phyloP scores from a whole-genome alignment of 1,140 invertebrate species.

The Calephelis virginiensis region DNA sequence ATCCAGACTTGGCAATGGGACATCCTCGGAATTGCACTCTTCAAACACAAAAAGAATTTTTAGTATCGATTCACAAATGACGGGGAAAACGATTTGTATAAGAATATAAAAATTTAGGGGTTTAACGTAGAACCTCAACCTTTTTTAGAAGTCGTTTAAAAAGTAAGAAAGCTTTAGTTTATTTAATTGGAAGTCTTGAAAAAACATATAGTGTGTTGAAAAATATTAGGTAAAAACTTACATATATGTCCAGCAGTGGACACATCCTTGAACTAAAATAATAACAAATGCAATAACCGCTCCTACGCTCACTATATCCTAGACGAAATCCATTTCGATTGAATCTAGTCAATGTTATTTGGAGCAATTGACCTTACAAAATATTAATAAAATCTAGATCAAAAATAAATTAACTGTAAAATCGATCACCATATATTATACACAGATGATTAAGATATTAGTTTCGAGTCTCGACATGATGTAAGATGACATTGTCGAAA shows the following conservation, averaged over 20 bases:
- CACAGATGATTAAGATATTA: constrained; percentile 12
- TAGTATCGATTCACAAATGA: too few relatives aligned
- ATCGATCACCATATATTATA: constrained; percentile 16
- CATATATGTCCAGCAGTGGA: background rate
- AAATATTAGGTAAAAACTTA: too few relatives aligned
- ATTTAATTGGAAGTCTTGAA: too few relatives aligned
- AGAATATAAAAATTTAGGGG: too few relatives aligned
- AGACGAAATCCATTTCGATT: background rate
- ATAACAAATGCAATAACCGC: background rate
- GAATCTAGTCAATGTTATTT: constrained; percentile 5
- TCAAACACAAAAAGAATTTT: too few relatives aligned
- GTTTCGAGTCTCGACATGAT: constrained; percentile 1
- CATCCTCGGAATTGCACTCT: too few relatives aligned
- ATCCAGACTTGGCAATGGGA: too few relatives aligned
- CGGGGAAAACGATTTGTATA: too few relatives aligned
- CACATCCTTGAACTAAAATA: constrained; percentile 1
- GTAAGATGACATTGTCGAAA: constrained; percentile 15
- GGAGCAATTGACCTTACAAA: constrained; percentile 8
- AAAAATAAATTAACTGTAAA: constrained; percentile 7
- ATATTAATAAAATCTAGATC: constrained; percentile 18
- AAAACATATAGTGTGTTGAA: too few relatives aligned
- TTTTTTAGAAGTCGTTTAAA: too few relatives aligned
- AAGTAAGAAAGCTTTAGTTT: too few relatives aligned
- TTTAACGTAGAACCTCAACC: too few relatives aligned
- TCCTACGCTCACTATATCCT: background rate